Base-by-base conservation (phyloP, 2,113 vertebrate genomes). In the Sebastes schlegelii region DNA sequence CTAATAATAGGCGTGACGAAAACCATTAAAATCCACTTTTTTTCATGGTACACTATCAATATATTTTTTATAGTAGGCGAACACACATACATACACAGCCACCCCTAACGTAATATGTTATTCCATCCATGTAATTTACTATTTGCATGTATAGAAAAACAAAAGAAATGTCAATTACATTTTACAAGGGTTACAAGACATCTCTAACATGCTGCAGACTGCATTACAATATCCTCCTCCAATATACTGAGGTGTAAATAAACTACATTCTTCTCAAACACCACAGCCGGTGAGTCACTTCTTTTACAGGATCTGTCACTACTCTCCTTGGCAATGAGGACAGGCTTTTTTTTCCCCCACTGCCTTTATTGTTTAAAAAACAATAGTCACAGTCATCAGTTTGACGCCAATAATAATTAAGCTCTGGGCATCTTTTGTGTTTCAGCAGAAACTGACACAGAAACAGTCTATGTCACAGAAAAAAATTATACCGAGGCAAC, bases 321-420 rank as follows among this genome's bases (percentile, higher is more conserved):
- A 45, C 26, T 75, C 23, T 79, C n/a, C 40, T 73, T 76, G 63
- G 75, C 73, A 83, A 49, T 57, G 71, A 75, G 60, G 70, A 74
- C 52, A 73, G 23, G 16, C 2, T 68, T 71, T 74, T 74, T 85
- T 52, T 17, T 6, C 21, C 62, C 46, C 55, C 23, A 11, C 58
- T 45, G 49, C 48, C 58, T 90, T 78, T 84, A 82, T 85, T 84
- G 75, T 90, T 69, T 68, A 55, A 57, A 87, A 88, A 89, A 70
- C 73, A 86, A 91, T 72, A 62, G 80, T 82, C 74, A 67, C 46
- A 88, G 72, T 79, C 79, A 52, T 84, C 86, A 74, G 64, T 78
- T 80, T 90, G 88, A 91, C 26, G 7, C 73, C 79, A 85, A 61
- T 88, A 84, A 87, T 58, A 81, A 89, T 89, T 82, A 89, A 74